phyloP scores from a whole-genome alignment of 2,113 vertebrate genomes.

The Odocoileus virginianus region DNA sequence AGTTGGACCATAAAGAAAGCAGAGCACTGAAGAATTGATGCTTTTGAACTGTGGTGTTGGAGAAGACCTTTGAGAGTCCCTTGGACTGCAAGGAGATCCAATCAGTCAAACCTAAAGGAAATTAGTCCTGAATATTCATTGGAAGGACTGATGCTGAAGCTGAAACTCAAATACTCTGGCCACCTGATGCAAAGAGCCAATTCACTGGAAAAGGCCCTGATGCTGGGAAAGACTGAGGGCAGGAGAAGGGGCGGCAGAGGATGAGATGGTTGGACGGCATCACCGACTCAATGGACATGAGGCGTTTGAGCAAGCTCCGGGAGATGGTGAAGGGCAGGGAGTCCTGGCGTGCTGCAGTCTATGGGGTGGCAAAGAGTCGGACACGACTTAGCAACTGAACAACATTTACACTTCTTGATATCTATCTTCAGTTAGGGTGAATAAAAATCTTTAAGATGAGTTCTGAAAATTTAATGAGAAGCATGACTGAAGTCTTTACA shows the following conservation, averaged over 20 bases:
- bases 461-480: not conserved
- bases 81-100: not conserved
- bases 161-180: not conserved
- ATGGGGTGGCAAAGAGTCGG: fast-evolving
- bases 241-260: not conserved
- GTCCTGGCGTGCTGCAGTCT: not conserved
- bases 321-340: not conserved
- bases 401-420: not conserved
- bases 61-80: not conserved
- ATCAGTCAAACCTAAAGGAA: not conserved
- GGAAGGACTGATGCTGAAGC: not conserved
- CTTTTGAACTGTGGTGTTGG: not conserved
- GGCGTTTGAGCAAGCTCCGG: not conserved
- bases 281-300: not conserved
- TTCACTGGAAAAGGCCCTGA: not conserved
- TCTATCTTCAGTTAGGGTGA: not conserved
- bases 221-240: not conserved
- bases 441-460: not conserved
- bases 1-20: not conserved
- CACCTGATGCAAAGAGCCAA: not conserved
- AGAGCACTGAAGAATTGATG: not conserved
- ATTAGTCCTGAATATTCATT: not conserved
- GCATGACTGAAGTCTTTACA: not conserved
- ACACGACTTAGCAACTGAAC: not conserved
- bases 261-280: not conserved